Conservation (phyloP, 1,140 invertebrate species). For the Cyclina sinensis region DNA sequence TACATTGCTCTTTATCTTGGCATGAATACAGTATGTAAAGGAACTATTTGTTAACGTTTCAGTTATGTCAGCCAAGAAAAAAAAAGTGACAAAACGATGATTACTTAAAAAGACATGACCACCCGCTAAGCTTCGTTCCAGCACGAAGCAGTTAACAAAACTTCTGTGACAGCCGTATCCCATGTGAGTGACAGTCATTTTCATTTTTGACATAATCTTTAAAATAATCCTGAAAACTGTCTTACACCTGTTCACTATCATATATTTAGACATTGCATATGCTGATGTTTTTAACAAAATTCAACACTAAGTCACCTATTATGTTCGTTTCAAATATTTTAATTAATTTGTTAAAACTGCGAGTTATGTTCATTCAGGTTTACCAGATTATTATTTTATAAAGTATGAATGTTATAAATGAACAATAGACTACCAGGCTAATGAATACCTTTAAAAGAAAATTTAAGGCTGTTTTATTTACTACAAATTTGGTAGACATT, state of each 20-base stretch:
- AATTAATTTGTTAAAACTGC: neutral
- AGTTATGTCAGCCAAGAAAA: neutral
- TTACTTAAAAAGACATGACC: conserved; percentile 43
- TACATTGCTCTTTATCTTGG: neutral
- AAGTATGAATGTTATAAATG: no score
- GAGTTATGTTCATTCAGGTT: no score
- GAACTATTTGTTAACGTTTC: neutral
- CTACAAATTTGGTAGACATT: no score
- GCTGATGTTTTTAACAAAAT: neutral
- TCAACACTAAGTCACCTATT: neutral
- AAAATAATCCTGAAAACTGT: conserved; percentile 29
- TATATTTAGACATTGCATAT: neutral
- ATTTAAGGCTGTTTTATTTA: no score
- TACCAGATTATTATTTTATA: no score
- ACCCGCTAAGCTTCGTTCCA: conserved; percentile 4
- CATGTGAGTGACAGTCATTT: conserved; percentile 28
- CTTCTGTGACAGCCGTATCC: neutral
- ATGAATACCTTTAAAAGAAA: no score
- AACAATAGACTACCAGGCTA: no score
- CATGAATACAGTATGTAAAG: neutral
- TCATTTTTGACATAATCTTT: conserved; percentile 33
- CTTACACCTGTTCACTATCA: conserved; percentile 26
- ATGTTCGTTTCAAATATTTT: neutral
- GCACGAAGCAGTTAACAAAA: conserved; percentile 26
- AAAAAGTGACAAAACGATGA: conserved; percentile 11